These are phyloP conservation scores for Drosophila greeni DNA, from an alignment of 2,888 invertebrate species.

Conservation along the genomic window DNA sequence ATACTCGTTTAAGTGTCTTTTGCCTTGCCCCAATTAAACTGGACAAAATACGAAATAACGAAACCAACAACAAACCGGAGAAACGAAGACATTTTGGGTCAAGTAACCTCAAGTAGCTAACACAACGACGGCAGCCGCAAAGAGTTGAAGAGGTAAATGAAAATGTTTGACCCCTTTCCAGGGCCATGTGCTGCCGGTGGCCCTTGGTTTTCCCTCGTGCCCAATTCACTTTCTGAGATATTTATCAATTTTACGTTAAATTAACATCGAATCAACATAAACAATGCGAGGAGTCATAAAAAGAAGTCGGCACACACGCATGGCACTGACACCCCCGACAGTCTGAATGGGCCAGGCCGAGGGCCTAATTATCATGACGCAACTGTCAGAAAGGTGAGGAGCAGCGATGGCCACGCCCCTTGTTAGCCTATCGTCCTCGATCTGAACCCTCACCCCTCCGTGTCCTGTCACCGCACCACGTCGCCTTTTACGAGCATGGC, in stretches of 20 bases:
- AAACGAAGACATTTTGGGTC: conserved; percentile 48
- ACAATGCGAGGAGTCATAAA: conserved; percentile 64
- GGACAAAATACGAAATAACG: conserved; percentile 5
- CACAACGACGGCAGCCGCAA: conserved; percentile 26
- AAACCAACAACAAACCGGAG: conserved; percentile 39
- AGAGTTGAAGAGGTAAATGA: conserved; percentile 55
- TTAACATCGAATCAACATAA: conserved; percentile 73
- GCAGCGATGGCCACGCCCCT: conserved; percentile 56
- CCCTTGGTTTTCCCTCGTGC: conserved; percentile 9
- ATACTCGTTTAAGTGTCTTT: conserved; percentile 36
- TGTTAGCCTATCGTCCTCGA: conserved; percentile 23
- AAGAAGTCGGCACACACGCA: conserved; percentile 59
- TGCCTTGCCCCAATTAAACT: conserved; percentile 59
- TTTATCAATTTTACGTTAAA: conserved; percentile 73
- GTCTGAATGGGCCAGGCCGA: conserved; percentile 26
- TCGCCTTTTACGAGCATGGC: conserved; percentile 54
- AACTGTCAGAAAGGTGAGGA: conserved; percentile 61
- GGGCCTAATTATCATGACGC: conserved; percentile 71
- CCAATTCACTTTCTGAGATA: conserved; percentile 42
- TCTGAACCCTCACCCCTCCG: conserved; percentile 30
- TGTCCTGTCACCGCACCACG: conserved; percentile 36
- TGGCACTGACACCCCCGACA: conserved; percentile 55
- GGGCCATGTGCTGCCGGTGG: conserved; percentile 10
- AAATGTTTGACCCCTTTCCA: conserved; percentile 43
- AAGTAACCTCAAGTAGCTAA: conserved; percentile 54